Conservation (phyloP, 2,888 invertebrate genomes). For the Ophion obscuratus region DNA sequence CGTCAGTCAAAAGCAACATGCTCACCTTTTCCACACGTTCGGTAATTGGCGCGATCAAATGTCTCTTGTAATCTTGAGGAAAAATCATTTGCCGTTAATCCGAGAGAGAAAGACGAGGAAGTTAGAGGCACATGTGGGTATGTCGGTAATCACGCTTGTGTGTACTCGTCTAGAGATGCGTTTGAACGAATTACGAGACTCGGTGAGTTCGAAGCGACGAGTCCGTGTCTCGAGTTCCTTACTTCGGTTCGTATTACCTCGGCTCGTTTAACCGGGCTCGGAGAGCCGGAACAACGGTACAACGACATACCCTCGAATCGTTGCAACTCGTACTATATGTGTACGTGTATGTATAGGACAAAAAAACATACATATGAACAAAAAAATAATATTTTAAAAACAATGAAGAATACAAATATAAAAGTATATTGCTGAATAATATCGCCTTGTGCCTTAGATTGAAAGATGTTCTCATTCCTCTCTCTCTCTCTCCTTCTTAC, state of each 20-base stretch:
- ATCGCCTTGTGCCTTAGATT: too few relatives aligned
- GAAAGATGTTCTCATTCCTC: background rate
- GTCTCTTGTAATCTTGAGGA: background rate
- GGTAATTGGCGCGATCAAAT: background rate
- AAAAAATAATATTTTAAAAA: too few relatives aligned
- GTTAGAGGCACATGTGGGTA: background rate
- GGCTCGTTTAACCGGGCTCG: slow-evolving; percentile 58
- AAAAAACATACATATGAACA: too few relatives aligned
- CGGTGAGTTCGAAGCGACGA: slow-evolving; percentile 50
- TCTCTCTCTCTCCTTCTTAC: background rate
- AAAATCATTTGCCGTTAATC: background rate
- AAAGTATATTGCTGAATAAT: too few relatives aligned
- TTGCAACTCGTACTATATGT: background rate
- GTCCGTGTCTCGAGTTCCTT: slow-evolving; percentile 63
- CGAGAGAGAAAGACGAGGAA: background rate
- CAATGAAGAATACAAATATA: too few relatives aligned
- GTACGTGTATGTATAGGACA: background rate
- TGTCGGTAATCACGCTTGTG: background rate
- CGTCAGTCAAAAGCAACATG: too few relatives aligned
- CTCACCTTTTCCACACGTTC: too few relatives aligned
- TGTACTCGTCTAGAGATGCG: background rate
- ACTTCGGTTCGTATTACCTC: slow-evolving; percentile 63
- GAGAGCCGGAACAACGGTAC: slow-evolving; percentile 38
- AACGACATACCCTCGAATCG: slow-evolving; percentile 32
- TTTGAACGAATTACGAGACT: slow-evolving; percentile 51